These are phyloP conservation scores for Drosophila nigricruria DNA, from an alignment of 2,888 invertebrate genomes.

Conservation along the genomic window DNA sequence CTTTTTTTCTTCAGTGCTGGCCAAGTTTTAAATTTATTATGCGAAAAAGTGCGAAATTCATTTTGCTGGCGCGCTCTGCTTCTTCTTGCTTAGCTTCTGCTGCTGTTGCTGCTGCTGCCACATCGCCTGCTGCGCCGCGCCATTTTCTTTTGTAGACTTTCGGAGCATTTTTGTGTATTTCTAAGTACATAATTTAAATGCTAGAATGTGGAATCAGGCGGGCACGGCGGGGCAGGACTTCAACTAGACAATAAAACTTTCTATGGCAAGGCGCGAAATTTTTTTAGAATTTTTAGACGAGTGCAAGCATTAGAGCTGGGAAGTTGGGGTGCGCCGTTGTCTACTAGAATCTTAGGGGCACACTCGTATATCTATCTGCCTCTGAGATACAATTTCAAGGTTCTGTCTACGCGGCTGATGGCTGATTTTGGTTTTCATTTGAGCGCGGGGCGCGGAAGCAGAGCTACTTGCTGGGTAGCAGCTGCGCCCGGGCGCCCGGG, in stretches of 20 bases:
- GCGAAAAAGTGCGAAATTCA: conserved; percentile 85
- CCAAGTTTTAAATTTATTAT: conserved; percentile 84
- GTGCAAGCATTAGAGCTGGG: conserved; percentile 9
- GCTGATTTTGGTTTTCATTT: conserved; percentile 46
- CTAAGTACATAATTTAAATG: conserved; percentile 84
- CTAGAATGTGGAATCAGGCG: conserved; percentile 39
- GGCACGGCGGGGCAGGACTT: conserved; percentile 26
- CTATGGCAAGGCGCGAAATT: conserved; percentile 73
- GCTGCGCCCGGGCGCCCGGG: conserved; percentile 66
- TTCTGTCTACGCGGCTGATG: conserved; percentile 54
- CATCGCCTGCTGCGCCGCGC: conserved; percentile 70
- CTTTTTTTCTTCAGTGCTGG: conserved; percentile 48
- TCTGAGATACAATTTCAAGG: conserved; percentile 76
- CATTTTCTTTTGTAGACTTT: conserved; percentile 77
- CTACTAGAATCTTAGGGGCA: conserved; percentile 41
- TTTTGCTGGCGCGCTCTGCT: conserved; percentile 74
- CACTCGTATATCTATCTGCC: conserved; percentile 55
- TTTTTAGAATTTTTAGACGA: conserved; percentile 71
- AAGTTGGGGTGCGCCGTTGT: conserved; percentile 9
- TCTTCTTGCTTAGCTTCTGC: conserved; percentile 40
- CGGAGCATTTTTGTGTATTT: conserved; percentile 74
- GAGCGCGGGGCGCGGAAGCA: conserved; percentile 15
- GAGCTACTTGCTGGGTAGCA: conserved; percentile 43
- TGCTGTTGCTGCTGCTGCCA: conserved; percentile 40
- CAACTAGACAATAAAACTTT: conserved; percentile 77